Percentiles rank a stretch among this genome's conserved stretches.
These are phyloP conservation scores for Harpagifer antarcticus DNA, from an alignment of 2,797 vertebrate species.

Conservation along the genomic window DNA sequence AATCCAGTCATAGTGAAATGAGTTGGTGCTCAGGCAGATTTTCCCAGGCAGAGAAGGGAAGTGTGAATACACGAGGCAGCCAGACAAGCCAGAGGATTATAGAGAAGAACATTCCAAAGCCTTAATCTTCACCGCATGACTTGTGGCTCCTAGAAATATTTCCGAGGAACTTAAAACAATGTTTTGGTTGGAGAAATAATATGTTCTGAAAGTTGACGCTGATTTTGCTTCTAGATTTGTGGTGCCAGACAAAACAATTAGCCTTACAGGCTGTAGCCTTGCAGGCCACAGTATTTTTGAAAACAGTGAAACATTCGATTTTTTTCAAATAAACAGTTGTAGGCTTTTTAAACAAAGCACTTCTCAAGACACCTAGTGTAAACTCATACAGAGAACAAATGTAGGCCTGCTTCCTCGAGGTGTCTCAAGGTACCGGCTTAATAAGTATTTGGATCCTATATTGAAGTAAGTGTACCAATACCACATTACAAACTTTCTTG, in stretches of 20 bases:
- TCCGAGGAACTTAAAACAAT: constrained; percentile 46
- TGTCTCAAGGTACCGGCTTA: too few relatives aligned
- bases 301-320: neutral
- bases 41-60: constrained; percentile 51
- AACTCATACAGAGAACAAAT: neutral
- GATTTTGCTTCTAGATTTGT: neutral
- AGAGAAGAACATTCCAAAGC: constrained; percentile 72
- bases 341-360: neutral
- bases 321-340: neutral
- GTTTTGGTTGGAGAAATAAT: neutral
- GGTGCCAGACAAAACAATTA: neutral
- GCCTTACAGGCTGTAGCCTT: too few relatives aligned
- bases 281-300: neutral
- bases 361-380: neutral
- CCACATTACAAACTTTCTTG: neutral
- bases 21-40: constrained; percentile 31
- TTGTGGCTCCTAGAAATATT: constrained; percentile 61
- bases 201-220: neutral
- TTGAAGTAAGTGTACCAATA: too few relatives aligned
- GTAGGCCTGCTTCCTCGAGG: too few relatives aligned
- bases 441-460: too few relatives aligned
- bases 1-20: constrained; percentile 32
- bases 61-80: constrained; percentile 38
- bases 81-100: constrained; percentile 72
- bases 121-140: constrained; percentile 83